These are phyloP conservation scores for Hydrotaea cyrtoneurina DNA, from an alignment of 2,888 invertebrate genomes.

Conservation along the genomic window DNA sequence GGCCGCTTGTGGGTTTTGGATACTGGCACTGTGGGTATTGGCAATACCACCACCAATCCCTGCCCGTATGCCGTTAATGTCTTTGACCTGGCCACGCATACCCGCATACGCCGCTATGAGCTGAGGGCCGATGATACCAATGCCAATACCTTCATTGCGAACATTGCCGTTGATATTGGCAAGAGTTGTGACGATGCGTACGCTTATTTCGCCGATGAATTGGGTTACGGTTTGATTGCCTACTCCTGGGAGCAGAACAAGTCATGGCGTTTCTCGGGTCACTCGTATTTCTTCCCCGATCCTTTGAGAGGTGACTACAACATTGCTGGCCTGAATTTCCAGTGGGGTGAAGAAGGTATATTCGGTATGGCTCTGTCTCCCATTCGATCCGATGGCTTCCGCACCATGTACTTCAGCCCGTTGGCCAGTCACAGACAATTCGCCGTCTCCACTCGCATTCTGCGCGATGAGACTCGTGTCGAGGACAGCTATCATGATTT, in stretches of 20 bases:
- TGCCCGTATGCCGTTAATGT: constrained; percentile 91
- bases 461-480: constrained; percentile 86
- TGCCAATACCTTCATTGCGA: constrained; percentile 90
- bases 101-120: constrained; percentile 86
- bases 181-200: constrained; percentile 88
- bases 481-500: constrained; percentile 88
- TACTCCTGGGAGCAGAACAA: constrained; percentile 89
- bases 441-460: constrained; percentile 87
- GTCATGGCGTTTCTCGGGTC: constrained; percentile 89
- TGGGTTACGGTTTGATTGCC: constrained; percentile 90
- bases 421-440: constrained; percentile 90
- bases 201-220: constrained; percentile 91
- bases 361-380: constrained; percentile 90
- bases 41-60: constrained; percentile 87
- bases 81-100: constrained; percentile 88
- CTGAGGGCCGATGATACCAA: constrained; percentile 88
- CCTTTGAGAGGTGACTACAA: constrained; percentile 90
- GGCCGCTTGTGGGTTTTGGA: constrained; percentile 92
- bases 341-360: constrained; percentile 91
- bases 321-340: constrained; percentile 90
- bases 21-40: constrained; percentile 91
- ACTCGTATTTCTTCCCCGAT: constrained; percentile 91
- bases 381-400: constrained; percentile 84
- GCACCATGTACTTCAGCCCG: constrained; percentile 89
- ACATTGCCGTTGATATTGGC: constrained; percentile 90